Percentiles rank a stretch among this genome's conserved stretches.
phyloP scores from a whole-genome alignment of 1,140 invertebrate species.

The Neodiprion virginianus region DNA sequence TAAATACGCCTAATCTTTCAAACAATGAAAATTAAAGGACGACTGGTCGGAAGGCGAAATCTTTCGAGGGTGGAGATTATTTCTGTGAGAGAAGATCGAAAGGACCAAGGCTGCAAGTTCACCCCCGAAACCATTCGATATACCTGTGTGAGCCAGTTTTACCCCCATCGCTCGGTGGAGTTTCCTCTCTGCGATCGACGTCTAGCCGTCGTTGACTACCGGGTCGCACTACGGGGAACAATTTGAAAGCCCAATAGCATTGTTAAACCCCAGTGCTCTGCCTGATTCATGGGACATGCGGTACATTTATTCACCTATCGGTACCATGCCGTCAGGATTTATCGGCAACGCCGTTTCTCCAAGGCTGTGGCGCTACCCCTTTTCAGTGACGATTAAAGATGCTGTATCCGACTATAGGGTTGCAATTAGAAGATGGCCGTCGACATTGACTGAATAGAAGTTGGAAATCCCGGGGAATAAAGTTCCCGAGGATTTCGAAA shows the following conservation, averaged over 20 bases:
- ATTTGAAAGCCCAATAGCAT: not conserved
- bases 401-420: too few relatives aligned
- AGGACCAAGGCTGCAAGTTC: not conserved
- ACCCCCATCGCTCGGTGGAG: not conserved
- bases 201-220: not conserved
- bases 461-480: too few relatives aligned
- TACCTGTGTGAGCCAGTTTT: not conserved
- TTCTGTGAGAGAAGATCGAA: not conserved
- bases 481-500: too few relatives aligned
- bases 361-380: too few relatives aligned
- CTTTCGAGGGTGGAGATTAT: not conserved
- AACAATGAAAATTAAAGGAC: too few relatives aligned
- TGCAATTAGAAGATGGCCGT: too few relatives aligned
- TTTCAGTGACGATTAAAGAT: too few relatives aligned
- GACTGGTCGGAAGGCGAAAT: too few relatives aligned
- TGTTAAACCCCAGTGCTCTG: not conserved
- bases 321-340: not conserved
- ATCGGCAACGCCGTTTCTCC: not conserved
- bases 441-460: too few relatives aligned
- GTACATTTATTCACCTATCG: not conserved
- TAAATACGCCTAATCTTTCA: too few relatives aligned
- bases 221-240: constrained; percentile 1
- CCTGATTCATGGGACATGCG: constrained; percentile 2
- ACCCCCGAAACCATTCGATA: not conserved
- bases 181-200: not conserved